These are phyloP conservation scores for Trachemys scripta DNA, from an alignment of 2,113 vertebrate species.

Conservation along the genomic window DNA sequence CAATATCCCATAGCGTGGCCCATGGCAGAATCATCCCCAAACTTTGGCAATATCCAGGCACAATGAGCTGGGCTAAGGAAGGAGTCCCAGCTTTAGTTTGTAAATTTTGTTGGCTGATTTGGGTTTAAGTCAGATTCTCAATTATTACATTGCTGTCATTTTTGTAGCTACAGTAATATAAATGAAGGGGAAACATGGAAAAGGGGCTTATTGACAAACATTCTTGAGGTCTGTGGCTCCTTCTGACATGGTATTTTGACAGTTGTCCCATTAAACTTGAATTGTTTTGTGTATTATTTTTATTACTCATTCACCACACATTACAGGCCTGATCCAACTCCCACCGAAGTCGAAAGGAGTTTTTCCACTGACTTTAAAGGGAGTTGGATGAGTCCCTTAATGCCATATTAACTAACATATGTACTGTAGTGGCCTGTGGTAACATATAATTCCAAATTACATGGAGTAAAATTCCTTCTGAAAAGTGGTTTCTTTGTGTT, in stretches of 20 bases:
- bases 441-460: neutral
- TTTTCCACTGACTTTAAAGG: conserved; percentile 43
- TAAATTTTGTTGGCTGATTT: neutral
- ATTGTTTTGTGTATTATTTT: conserved; percentile 54
- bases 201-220: neutral
- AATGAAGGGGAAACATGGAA: accelerated
- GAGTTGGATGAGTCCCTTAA: neutral
- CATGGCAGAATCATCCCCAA: neutral
- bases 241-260: conserved; percentile 45
- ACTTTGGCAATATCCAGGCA: neutral
- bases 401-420: neutral
- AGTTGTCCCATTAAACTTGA: conserved; percentile 60
- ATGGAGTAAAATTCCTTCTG: neutral
- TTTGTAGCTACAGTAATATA: neutral
- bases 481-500: neutral
- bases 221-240: neutral
- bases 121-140: neutral
- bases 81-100: accelerated
- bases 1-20: neutral
- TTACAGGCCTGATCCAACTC: conserved; percentile 15
- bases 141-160: neutral
- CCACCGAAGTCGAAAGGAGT: conserved; percentile 1
- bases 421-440: neutral
- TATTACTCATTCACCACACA: conserved; percentile 51
- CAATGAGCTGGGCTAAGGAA: neutral